Evolutionary conservation across 2,113 vertebrate species (phyloP).

Genomic region (Nothocercus julius): DNA sequence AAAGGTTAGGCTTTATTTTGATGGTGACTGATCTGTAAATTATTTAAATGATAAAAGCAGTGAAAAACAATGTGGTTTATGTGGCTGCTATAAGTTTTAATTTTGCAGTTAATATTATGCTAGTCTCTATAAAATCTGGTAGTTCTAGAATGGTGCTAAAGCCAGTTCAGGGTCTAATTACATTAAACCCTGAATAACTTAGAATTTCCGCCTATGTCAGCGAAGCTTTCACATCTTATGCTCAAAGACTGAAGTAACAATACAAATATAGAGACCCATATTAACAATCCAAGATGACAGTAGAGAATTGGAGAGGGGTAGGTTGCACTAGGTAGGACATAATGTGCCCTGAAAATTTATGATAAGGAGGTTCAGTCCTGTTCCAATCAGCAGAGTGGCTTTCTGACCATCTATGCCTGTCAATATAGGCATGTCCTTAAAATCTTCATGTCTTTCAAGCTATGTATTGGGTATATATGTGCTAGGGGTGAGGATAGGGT

Average conservation of each 20-base stretch:
- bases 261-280: neutral
- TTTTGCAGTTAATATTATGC: neutral
- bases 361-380: neutral
- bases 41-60: neutral
- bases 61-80: neutral
- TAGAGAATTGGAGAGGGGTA: neutral
- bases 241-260: neutral
- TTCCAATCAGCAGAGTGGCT: neutral
- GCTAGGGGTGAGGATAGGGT: too few species aligned
- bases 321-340: neutral
- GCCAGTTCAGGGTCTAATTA: neutral
- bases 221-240: neutral
- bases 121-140: neutral
- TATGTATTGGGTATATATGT: neutral
- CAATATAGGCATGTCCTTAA: accelerated
- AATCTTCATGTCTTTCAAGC: neutral
- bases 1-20: neutral
- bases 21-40: neutral
- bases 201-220: neutral
- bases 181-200: neutral
- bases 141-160: neutral
- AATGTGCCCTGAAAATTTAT: neutral
- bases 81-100: neutral
- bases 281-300: neutral
- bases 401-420: neutral